Evolutionary conservation across 2,888 invertebrate genomes (phyloP).

Genomic region (Unio delphinus): DNA sequence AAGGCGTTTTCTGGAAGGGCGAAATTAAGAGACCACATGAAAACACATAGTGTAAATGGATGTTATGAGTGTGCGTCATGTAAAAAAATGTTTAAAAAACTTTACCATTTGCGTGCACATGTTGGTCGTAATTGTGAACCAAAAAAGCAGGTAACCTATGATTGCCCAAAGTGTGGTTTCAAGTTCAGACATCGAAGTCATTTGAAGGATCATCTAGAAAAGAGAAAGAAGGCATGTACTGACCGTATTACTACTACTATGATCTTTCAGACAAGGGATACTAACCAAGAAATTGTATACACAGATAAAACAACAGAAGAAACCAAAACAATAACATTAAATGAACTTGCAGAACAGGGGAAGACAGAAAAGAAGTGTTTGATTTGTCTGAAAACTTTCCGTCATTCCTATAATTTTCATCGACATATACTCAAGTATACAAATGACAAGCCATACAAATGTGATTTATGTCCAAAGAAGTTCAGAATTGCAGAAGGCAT

Average conservation of each 20-base stretch:
- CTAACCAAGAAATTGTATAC: too few species aligned
- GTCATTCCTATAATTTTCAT: slow-evolving; percentile 2
- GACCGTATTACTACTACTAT: too few species aligned
- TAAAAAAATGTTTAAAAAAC: slow-evolving; percentile 6
- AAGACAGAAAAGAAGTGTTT: slow-evolving; percentile 1
- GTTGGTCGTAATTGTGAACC: background rate
- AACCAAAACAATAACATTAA: background rate
- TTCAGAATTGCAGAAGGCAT: slow-evolving; percentile 6
- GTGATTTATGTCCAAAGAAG: slow-evolving; percentile 2
- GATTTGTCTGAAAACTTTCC: slow-evolving; percentile 3
- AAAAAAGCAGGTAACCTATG: background rate
- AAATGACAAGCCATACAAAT: slow-evolving; percentile 1
- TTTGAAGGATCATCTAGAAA: slow-evolving; percentile 13
- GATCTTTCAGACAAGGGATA: too few species aligned
- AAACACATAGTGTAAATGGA: background rate
- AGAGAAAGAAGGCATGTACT: background rate
- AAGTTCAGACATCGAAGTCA: slow-evolving; percentile 9
- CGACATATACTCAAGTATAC: slow-evolving; percentile 4
- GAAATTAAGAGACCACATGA: too few species aligned
- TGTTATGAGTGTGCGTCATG: slow-evolving; percentile 3
- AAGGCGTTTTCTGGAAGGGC: too few species aligned
- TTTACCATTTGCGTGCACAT: background rate
- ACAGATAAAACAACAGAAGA: background rate
- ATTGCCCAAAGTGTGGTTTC: slow-evolving; percentile 11
- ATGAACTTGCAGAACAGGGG: background rate